Evolutionary conservation across 2,888 invertebrate species (phyloP).

Genomic region (Metacarcinus magister): DNA sequence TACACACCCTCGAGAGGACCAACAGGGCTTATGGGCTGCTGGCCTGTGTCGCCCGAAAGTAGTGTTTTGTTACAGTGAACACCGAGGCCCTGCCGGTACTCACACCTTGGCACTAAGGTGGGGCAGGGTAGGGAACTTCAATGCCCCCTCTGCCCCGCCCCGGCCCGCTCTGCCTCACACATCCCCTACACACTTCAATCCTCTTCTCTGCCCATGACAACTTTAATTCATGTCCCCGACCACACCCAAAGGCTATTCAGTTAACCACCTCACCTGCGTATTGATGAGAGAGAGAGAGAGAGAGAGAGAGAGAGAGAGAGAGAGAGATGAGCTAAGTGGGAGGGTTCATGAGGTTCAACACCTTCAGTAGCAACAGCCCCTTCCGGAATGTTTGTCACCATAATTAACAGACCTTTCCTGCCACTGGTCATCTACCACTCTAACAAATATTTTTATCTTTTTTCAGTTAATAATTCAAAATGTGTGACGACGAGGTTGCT

Average conservation of each 20-base stretch:
- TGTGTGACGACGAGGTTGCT: constrained; percentile 71
- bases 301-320: constrained; percentile 46
- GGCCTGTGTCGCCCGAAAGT: background rate
- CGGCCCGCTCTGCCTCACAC: background rate
- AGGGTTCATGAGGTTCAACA: constrained; percentile 10
- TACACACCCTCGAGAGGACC: background rate
- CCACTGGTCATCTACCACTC: background rate
- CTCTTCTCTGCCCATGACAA: background rate
- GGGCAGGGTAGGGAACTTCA: constrained; percentile 9
- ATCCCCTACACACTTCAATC: background rate
- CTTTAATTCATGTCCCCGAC: background rate
- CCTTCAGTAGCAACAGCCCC: background rate
- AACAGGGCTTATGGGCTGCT: background rate
- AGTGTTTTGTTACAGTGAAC: background rate
- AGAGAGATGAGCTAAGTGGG: background rate
- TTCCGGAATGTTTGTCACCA: background rate
- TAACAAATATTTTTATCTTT: background rate
- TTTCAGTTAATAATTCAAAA: constrained; percentile 45
- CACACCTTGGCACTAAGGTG: background rate
- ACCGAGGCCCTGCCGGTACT: background rate
- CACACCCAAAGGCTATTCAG: background rate
- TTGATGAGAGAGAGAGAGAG: background rate
- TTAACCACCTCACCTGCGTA: background rate
- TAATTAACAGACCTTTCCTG: background rate
- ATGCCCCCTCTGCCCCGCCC: background rate